Base-by-base conservation (phyloP, 1,140 invertebrate species). In the Philopotamus ludificatus region DNA sequence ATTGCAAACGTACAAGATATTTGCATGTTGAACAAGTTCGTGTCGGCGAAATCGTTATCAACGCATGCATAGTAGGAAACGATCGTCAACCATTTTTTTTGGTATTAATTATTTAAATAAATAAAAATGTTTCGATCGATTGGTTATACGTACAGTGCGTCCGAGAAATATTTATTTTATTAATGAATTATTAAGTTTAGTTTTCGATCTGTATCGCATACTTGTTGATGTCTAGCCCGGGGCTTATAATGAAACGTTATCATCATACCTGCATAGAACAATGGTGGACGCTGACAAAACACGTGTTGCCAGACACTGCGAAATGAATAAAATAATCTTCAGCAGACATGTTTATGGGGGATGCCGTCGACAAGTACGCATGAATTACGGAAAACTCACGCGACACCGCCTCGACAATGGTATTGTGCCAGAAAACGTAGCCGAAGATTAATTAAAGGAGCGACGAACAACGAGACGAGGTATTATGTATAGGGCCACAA, bases 401-500 rank as follows among this genome's bases (percentile, higher is more conserved):
- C 45, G 2, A 4, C 45, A 49, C 1, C 10, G n/a, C n/a, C n/a
- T n/a, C n/a, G n/a, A n/a, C n/a, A n/a, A n/a, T n/a, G n/a, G n/a
- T n/a, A n/a, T n/a, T n/a, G n/a, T n/a, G n/a, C n/a, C n/a, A n/a
- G n/a, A n/a, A n/a, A n/a, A n/a, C n/a, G n/a, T n/a, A n/a, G n/a
- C n/a, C n/a, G n/a, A n/a, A n/a, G n/a, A n/a, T n/a, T n/a, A n/a
- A n/a, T n/a, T n/a, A n/a, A n/a, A n/a, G n/a, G n/a, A n/a, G n/a
- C n/a, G n/a, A n/a, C n/a, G n/a, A n/a, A n/a, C n/a, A n/a, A n/a
- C n/a, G n/a, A n/a, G n/a, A n/a, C n/a, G n/a, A n/a, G n/a, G n/a
- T n/a, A n/a, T 16, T 20, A 20, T 62, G 57, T 49, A 70, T 64
- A 70, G 66, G 63, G 64, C 68, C 60, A 61, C 66, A 70, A 70